A percentile compares a stretch with the other conserved stretches of the same genome.
phyloP scores from a whole-genome alignment of 1,140 invertebrate genomes.

The Phthorimaea operculella region DNA sequence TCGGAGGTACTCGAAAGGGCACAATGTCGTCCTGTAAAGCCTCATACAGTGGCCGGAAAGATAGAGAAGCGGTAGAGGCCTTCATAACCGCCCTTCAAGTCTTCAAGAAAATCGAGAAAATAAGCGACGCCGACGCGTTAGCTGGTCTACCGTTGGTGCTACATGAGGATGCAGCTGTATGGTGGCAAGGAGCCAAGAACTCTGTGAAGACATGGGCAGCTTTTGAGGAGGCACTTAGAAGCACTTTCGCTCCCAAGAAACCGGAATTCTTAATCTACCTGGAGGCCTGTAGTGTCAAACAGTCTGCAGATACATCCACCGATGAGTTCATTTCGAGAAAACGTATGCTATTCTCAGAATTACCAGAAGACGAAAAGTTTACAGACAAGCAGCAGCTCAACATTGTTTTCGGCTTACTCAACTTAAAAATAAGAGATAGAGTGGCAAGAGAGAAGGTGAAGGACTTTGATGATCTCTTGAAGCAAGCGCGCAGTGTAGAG shows the following conservation, averaged over 20 bases:
- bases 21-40: not conserved
- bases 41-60: not conserved
- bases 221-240: not conserved
- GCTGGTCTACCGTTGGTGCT: not conserved
- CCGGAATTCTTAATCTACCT: not conserved
- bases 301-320: too few relatives aligned
- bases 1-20: not conserved
- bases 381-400: too few relatives aligned
- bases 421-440: too few relatives aligned
- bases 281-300: not conserved
- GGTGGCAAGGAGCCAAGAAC: not conserved
- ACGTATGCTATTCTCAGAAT: too few relatives aligned
- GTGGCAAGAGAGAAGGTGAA: too few relatives aligned
- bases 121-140: not conserved
- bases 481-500: too few relatives aligned
- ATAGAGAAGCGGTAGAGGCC: slow-evolving; percentile 1
- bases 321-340: too few relatives aligned
- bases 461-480: too few relatives aligned
- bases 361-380: too few relatives aligned
- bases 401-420: too few relatives aligned
- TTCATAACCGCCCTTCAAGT: not conserved
- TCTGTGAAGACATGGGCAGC: not conserved
- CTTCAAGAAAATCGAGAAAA: slow-evolving; percentile 3
- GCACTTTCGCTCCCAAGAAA: not conserved
- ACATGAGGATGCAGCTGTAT: not conserved